phyloP scores from a whole-genome alignment of 2,113 vertebrate genomes.

The Perca schrenkii region DNA sequence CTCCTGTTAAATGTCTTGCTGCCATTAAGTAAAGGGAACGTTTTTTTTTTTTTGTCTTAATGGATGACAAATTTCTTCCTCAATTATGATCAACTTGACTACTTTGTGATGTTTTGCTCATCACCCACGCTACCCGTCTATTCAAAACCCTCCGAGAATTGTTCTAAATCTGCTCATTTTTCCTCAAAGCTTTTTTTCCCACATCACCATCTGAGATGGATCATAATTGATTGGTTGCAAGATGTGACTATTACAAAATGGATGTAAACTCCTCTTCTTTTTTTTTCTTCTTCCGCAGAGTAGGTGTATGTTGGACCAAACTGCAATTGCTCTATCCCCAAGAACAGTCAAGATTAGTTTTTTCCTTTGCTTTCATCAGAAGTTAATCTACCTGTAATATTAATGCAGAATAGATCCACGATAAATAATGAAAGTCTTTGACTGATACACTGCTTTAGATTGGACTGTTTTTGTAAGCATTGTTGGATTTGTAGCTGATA shows the following conservation, averaged over 20 bases:
- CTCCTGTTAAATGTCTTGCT: background rate
- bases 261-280: background rate
- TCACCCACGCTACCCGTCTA: background rate
- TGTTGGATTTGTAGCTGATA: too few species aligned
- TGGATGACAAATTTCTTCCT: background rate
- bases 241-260: background rate
- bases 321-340: background rate
- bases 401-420: background rate
- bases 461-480: too few species aligned
- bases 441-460: background rate
- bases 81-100: constrained; percentile 10
- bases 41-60: background rate
- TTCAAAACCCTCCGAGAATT: constrained; percentile 17
- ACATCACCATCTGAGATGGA: constrained; percentile 2
- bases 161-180: constrained; percentile 40
- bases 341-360: background rate
- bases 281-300: background rate
- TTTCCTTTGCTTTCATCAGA: background rate
- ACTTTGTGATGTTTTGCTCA: background rate
- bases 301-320: background rate
- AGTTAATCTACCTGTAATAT: background rate
- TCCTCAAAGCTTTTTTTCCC: constrained; percentile 28
- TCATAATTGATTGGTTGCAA: constrained; percentile 15
- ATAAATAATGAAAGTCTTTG: background rate
- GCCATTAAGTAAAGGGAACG: background rate